Base-by-base conservation (phyloP, 2,113 vertebrate species). In the Tachysurus fulvidraco region DNA sequence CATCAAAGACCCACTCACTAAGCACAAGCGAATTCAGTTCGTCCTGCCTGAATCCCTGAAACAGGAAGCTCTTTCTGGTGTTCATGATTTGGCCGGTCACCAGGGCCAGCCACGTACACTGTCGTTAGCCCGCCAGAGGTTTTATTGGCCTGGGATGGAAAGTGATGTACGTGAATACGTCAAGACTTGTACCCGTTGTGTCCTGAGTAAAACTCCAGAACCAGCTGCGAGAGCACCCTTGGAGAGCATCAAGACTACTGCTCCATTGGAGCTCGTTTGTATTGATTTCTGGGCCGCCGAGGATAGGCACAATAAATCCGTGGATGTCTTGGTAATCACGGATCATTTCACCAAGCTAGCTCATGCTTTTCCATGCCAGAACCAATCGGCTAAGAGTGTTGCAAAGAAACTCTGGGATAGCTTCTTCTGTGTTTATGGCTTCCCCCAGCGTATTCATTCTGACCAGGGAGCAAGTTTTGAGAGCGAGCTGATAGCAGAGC, bases 381-480 rank as follows among this genome's bases (percentile, higher is more conserved):
- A 73, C 36, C 69, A 73, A 17, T 23, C 1, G 4, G 69, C 67
- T 13, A 71, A 71, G 28, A 16, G 13, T 28, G 28, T 44, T 21
- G 69, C 69, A 1, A 73, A 73, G 16, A 44, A 36, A 19, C 36
- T 73, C 13, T 73, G 30, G 67, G 67, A 71, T 30, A 36, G 17
- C 13, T 71, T 74, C 5, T 85, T 77, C 23, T 77, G 83, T 62
- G 36, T 85, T 1, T 85, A 85, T 64, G 69, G 83, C 14, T 85
- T 85, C 23, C 84, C 73, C 10, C 13, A 64, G 21, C 55, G 25
- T 17, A 62, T 78, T 3, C 57, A 85, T 50, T 62, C 73, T 0
- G 73, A 85, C 25, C 73, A 78, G 44, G 73, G 84, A 5, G 54
- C 57, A 0, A 62, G 8, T 41, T 85, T 85, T 64, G 73, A 85